Evolutionary conservation across 2,113 vertebrate species (phyloP), one percentile per base, ranked within the genome.

Genomic region (Dicaeum eximium): DNA sequence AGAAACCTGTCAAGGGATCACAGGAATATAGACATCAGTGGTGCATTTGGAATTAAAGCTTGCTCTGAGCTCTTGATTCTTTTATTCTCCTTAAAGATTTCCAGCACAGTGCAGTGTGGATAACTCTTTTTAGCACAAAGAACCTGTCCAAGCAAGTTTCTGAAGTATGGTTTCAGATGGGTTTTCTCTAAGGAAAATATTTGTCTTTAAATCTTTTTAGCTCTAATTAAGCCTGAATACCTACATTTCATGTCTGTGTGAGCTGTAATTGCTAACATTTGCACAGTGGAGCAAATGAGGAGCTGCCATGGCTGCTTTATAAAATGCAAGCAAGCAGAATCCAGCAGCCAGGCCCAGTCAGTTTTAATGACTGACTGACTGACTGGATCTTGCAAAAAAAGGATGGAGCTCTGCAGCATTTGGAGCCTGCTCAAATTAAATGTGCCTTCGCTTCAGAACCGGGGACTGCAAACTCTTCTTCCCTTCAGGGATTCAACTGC

Each of bases 171-270:
- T 75, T 94, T 96, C 61, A 86, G 53, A 86, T 92, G 40, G 51
- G 31, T 74, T 95, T 95, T 95, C 82, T 95, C 75, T 71, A 37
- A 58, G 89, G 92, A 90, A 88, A 92, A 89, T 90, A 94, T 81
- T 96, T 95, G 51, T 71, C 90, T 88, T 80, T 88, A 80, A 95
- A 95, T 81, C 48, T 86, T 92, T 91, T 86, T 65, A 83, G 65
- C 50, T 86, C 50, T 90, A 95, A 95, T 96, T 96, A 94, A 87
- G 72, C 56, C 67, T 40, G 72, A 2, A 11, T 88, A 74, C 65
- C 65, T 80, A 50, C 11, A 27, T 88, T 80, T 93, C 45, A 60
- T 60, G 64, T 93, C 80, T 66, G 4, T 54, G 70, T 54, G 73
- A 91, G 65, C 65, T 77, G 60, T 79, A 93, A 88, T 86, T 88